phyloP scores from a whole-genome alignment of 2,113 vertebrate genomes.

The Periophthalmodon schlosseri region DNA sequence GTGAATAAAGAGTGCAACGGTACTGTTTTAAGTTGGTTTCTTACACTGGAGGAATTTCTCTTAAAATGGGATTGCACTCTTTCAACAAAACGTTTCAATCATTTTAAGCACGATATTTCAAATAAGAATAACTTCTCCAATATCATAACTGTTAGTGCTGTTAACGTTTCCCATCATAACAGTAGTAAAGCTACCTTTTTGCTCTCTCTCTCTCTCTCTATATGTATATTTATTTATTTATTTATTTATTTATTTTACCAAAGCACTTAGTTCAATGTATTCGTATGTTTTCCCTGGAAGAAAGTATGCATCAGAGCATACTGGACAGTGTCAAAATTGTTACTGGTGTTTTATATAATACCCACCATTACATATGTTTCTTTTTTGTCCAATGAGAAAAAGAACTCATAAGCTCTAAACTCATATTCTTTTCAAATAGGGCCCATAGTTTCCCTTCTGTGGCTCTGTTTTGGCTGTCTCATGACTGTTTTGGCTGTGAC shows the following conservation, averaged over 20 bases:
- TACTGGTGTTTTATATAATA: too few species aligned
- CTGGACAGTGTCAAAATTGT: too few species aligned
- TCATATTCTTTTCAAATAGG: slow-evolving; percentile 15
- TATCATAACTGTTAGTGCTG: background rate
- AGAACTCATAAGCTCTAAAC: too few species aligned
- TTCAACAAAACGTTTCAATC: slow-evolving; percentile 31
- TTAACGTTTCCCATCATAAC: background rate
- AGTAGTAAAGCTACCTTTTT: background rate
- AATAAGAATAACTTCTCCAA: background rate
- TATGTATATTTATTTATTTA: too few species aligned
- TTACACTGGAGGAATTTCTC: slow-evolving; percentile 19
- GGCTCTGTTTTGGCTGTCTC: slow-evolving; percentile 55
- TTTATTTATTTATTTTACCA: too few species aligned
- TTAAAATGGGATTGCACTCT: slow-evolving; percentile 9
- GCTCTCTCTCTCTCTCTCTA: too few species aligned
- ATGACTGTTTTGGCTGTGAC: slow-evolving; percentile 55
- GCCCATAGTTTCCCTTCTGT: slow-evolving; percentile 29
- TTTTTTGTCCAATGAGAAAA: too few species aligned
- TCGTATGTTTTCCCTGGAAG: too few species aligned
- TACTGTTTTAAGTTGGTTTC: slow-evolving; percentile 20
- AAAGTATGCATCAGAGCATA: too few species aligned
- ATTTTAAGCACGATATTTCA: slow-evolving; percentile 47
- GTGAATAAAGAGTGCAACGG: slow-evolving; percentile 5
- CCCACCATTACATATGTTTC: too few species aligned
- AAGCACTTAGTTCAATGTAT: too few species aligned